Conservation (phyloP, 1,140 invertebrate genomes). For the Laodelphax striatellus region DNA sequence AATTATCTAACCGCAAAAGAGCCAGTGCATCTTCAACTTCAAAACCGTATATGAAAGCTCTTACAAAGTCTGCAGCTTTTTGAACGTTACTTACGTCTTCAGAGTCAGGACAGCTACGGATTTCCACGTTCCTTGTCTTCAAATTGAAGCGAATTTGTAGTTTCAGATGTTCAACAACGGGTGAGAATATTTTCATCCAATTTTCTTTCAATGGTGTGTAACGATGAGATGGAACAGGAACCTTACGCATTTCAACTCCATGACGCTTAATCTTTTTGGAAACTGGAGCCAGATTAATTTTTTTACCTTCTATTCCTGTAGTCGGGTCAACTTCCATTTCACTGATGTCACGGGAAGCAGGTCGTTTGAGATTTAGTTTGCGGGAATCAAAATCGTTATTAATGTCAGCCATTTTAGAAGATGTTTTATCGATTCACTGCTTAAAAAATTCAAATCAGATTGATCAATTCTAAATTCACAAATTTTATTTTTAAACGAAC, state of each 20-base stretch:
- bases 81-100: slow-evolving; percentile 84
- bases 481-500: too few species aligned
- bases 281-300: slow-evolving; percentile 20
- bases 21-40: slow-evolving; percentile 96
- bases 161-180: slow-evolving; percentile 89
- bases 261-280: slow-evolving; percentile 38
- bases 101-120: slow-evolving; percentile 62
- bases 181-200: slow-evolving; percentile 95
- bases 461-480: too few species aligned
- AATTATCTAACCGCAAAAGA: slow-evolving; percentile 86
- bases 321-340: slow-evolving; percentile 43
- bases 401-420: too few species aligned
- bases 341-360: background rate
- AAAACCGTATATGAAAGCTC: slow-evolving; percentile 93
- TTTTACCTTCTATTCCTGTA: slow-evolving; percentile 48
- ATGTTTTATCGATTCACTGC: too few species aligned
- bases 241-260: slow-evolving; percentile 44
- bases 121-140: slow-evolving; percentile 82
- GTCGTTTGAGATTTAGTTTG: background rate
- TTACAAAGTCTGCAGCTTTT: slow-evolving; percentile 96
- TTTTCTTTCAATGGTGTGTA: slow-evolving; percentile 90
- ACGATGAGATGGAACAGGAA: slow-evolving; percentile 60
- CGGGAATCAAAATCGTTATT: too few species aligned
- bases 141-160: slow-evolving; percentile 92
- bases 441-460: too few species aligned